These are phyloP conservation scores for Melieria picta DNA, from an alignment of 2,888 invertebrate genomes.

Conservation along the genomic window DNA sequence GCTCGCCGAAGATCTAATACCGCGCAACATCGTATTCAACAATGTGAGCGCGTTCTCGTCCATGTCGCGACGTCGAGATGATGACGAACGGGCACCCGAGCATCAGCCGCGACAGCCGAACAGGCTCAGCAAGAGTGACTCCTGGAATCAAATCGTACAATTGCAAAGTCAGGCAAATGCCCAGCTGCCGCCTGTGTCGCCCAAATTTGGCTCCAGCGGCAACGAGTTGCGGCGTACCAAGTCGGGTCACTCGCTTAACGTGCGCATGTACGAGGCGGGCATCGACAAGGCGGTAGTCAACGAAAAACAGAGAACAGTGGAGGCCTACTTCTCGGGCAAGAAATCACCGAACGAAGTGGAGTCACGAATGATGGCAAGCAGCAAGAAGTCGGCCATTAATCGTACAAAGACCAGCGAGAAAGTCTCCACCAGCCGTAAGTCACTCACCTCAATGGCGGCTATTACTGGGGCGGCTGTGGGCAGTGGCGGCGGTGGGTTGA, in stretches of 20 bases:
- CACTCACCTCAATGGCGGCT: constrained; percentile 51
- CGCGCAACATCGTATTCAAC: constrained; percentile 62
- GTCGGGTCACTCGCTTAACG: constrained; percentile 78
- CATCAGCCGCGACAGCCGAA: constrained; percentile 47
- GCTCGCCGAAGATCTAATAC: constrained; percentile 59
- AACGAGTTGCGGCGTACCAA: constrained; percentile 69
- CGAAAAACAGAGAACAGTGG: constrained; percentile 78
- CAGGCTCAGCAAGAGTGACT: constrained; percentile 76
- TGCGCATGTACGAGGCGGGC: constrained; percentile 83
- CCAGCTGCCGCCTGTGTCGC: constrained; percentile 52
- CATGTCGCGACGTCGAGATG: constrained; percentile 57
- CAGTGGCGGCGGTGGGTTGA: constrained; percentile 68
- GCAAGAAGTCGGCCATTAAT: constrained; percentile 62
- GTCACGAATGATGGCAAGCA: constrained; percentile 45
- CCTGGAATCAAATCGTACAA: constrained; percentile 79
- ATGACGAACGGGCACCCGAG: constrained; percentile 22
- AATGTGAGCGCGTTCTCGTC: constrained; percentile 62
- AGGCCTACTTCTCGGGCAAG: constrained; percentile 75
- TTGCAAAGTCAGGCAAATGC: constrained; percentile 58
- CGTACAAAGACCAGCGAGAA: constrained; percentile 69
- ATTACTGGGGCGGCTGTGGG: constrained; percentile 42
- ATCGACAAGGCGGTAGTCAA: constrained; percentile 74
- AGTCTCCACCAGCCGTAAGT: constrained; percentile 66
- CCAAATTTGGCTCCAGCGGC: constrained; percentile 56
- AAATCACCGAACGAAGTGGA: constrained; percentile 62